A percentile compares a stretch with the other conserved stretches of the same genome.
Conservation (phyloP, 2,113 vertebrate species). For the Leiothrix lutea region DNA sequence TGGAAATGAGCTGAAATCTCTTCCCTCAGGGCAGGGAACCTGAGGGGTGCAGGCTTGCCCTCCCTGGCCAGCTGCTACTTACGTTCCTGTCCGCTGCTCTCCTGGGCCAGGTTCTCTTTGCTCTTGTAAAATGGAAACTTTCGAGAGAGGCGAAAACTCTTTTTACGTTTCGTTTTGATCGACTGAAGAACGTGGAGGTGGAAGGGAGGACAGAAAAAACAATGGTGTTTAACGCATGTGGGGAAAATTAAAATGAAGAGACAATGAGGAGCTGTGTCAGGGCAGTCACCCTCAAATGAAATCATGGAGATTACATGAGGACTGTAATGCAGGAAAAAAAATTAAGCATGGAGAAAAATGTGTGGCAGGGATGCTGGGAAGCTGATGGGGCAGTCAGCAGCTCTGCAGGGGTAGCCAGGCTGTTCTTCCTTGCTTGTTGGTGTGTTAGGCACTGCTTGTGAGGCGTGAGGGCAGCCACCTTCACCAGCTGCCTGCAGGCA, state of each 20-base stretch:
- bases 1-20: rapidly evolving
- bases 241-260: constrained; percentile 78
- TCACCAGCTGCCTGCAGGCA: background rate
- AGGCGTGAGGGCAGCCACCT: background rate
- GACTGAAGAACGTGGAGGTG: constrained; percentile 87
- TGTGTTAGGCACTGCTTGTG: rapidly evolving
- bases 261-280: constrained; percentile 68
- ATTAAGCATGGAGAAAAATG: constrained; percentile 70
- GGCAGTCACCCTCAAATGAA: constrained; percentile 69
- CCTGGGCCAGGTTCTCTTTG: constrained; percentile 99
- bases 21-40: background rate
- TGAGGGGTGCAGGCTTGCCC: background rate
- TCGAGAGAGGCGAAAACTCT: constrained; percentile 99
- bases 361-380: constrained; percentile 59
- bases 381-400: constrained; percentile 22
- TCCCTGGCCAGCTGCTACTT: constrained; percentile 86
- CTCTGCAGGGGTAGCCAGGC: constrained; percentile 10
- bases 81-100: constrained; percentile 95
- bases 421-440: background rate
- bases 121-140: constrained; percentile 99
- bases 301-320: constrained; percentile 74
- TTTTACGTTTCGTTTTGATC: constrained; percentile 99
- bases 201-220: constrained; percentile 75
- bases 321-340: constrained; percentile 75
- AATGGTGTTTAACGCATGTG: constrained; percentile 76